phyloP scores from a whole-genome alignment of 2,888 invertebrate genomes.

The Xanthorhoe spadicearia region DNA sequence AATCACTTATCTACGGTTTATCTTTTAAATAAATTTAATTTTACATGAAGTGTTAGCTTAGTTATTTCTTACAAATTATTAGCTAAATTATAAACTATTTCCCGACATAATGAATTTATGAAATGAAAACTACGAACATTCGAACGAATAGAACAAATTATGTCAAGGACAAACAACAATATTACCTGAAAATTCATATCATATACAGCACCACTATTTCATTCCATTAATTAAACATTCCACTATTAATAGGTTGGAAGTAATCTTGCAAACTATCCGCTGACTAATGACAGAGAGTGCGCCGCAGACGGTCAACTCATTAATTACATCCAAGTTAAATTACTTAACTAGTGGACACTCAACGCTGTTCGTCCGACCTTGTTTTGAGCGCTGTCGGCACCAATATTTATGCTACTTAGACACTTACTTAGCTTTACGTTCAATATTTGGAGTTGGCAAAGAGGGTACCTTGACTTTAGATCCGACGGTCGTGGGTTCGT shows the following conservation, averaged over 20 bases:
- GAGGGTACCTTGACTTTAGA: no score
- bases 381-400: conserved; percentile 30
- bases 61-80: not conserved
- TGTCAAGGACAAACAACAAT: not conserved
- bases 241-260: conserved; percentile 35
- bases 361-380: conserved; percentile 31
- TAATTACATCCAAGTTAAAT: conserved; percentile 64
- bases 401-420: conserved; percentile 34
- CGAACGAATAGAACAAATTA: not conserved
- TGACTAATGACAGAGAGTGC: conserved; percentile 53
- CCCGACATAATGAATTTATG: not conserved
- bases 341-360: conserved; percentile 46
- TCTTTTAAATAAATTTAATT: not conserved
- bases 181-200: not conserved
- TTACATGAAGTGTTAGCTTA: not conserved
- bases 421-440: not conserved
- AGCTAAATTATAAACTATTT: not conserved
- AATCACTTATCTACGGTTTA: not conserved
- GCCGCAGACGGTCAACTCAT: conserved; percentile 61
- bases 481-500: no score
- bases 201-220: not conserved
- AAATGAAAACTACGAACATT: not conserved
- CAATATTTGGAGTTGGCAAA: not conserved
- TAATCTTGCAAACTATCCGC: conserved; percentile 53
- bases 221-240: conserved; percentile 20